Percentiles rank a stretch among this genome's conserved stretches.
These are phyloP conservation scores for Hymenopus coronatus DNA, from an alignment of 2,888 invertebrate species.

Conservation along the genomic window DNA sequence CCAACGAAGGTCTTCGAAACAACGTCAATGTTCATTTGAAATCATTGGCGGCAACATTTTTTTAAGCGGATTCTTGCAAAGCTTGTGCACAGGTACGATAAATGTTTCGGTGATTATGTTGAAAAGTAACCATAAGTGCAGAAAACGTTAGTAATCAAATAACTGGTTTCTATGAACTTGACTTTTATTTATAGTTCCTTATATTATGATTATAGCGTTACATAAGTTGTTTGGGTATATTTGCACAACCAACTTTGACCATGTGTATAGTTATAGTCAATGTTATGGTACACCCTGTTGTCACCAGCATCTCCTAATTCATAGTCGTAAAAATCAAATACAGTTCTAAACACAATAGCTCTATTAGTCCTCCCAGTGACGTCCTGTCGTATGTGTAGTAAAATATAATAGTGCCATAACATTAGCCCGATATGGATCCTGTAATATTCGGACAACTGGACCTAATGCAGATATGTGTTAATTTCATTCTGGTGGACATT, in stretches of 20 bases:
- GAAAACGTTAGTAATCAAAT: too few species aligned
- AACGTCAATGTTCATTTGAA: too few species aligned
- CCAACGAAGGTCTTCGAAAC: too few species aligned
- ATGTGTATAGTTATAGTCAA: too few species aligned
- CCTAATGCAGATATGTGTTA: neutral
- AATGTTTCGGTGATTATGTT: too few species aligned
- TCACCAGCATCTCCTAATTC: neutral
- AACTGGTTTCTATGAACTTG: too few species aligned
- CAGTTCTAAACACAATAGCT: neutral
- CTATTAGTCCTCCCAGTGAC: neutral
- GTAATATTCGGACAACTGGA: neutral
- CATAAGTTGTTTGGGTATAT: neutral
- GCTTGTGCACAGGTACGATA: too few species aligned
- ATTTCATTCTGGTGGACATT: neutral
- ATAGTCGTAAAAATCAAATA: neutral
- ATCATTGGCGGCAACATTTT: too few species aligned
- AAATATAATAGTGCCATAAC: neutral
- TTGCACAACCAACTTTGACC: neutral
- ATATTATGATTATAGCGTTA: too few species aligned
- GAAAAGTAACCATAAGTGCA: too few species aligned
- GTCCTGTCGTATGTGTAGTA: neutral
- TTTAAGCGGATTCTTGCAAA: too few species aligned
- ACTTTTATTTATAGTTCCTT: too few species aligned
- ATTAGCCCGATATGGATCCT: neutral
- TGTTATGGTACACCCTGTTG: neutral